Conservation (phyloP, 2,888 invertebrate genomes). For the Cenopis cana region DNA sequence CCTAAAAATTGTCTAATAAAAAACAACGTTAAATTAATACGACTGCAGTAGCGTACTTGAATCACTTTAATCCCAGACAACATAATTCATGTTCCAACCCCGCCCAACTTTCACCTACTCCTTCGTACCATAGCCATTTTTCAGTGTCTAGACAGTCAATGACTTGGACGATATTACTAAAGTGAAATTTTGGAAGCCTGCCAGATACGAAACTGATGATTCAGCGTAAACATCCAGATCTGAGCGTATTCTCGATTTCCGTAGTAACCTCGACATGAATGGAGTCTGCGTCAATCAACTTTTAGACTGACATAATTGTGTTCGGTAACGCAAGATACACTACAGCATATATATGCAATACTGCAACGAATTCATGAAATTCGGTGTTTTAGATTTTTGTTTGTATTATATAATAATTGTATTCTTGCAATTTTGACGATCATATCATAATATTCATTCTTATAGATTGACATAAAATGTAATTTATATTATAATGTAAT, state of each 20-base stretch:
- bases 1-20: no score
- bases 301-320: background rate
- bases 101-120: conserved; percentile 2
- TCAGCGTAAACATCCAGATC: conserved; percentile 20
- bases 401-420: no score
- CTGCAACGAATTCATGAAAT: no score
- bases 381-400: no score
- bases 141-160: conserved; percentile 31
- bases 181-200: conserved; percentile 28
- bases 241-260: conserved; percentile 1
- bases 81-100: conserved; percentile 16
- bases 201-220: conserved; percentile 25
- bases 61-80: conserved; percentile 11
- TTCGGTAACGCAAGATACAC: background rate
- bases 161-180: conserved; percentile 18
- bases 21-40: no score
- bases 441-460: no score
- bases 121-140: conserved; percentile 6
- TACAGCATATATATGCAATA: no score
- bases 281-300: background rate
- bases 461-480: no score
- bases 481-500: no score
- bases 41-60: conserved; percentile 5
- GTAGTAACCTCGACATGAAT: conserved; percentile 33
- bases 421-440: no score